phyloP scores from a whole-genome alignment of 2,113 vertebrate genomes.

The Triplophysa tibetana region DNA sequence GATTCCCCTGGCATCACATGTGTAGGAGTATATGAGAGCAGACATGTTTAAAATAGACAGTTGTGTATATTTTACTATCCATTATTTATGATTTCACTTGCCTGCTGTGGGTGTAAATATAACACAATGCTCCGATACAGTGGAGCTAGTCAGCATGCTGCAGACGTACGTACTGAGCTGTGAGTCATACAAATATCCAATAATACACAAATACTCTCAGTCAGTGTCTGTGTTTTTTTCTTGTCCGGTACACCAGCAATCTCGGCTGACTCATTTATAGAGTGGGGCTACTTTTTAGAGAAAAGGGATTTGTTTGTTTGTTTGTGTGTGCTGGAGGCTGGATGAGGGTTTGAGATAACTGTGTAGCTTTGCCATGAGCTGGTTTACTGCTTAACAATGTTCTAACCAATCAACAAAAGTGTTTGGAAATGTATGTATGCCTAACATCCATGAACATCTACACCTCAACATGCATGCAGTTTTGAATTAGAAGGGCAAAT shows the following conservation, averaged over 20 bases:
- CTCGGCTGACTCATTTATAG: conserved; percentile 12
- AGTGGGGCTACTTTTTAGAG: conserved; percentile 18
- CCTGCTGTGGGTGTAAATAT: conserved; percentile 21
- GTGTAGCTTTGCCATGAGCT: neutral
- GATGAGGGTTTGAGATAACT: conserved; percentile 25
- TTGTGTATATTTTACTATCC: conserved; percentile 12
- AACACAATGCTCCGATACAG: conserved; percentile 2
- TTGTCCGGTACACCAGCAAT: conserved; percentile 20
- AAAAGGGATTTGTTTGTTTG: conserved; percentile 24
- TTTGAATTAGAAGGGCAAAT: neutral
- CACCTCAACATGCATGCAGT: too few species aligned
- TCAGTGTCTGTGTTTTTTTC: neutral
- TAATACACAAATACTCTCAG: neutral
- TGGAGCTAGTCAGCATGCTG: conserved; percentile 24
- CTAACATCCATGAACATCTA: neutral
- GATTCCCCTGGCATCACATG: neutral
- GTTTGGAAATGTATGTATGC: neutral
- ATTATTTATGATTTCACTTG: conserved; percentile 35
- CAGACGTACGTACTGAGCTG: conserved; percentile 5
- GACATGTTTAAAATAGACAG: conserved; percentile 3
- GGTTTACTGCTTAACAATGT: conserved; percentile 20
- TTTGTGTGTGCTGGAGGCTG: conserved; percentile 25
- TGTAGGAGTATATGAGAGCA: conserved; percentile 2
- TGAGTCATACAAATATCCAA: conserved; percentile 16
- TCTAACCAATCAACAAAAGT: neutral